Conservation (phyloP, 2,113 vertebrate species). For the Ciconia stormi region DNA sequence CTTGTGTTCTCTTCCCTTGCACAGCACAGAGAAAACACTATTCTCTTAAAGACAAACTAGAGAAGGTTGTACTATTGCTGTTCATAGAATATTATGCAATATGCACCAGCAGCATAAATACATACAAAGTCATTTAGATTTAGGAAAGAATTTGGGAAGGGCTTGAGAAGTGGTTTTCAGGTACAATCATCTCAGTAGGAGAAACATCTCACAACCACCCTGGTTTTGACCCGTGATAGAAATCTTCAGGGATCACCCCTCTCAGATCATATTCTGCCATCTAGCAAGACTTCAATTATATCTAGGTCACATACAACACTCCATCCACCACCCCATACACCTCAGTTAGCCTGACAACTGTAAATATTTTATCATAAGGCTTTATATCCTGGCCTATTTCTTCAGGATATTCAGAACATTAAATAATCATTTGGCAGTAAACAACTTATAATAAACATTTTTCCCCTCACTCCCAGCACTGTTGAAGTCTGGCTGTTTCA, state of each 20-base stretch:
- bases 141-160: background rate
- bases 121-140: background rate
- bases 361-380: constrained; percentile 11
- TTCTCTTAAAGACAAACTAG: background rate
- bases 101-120: background rate
- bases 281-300: background rate
- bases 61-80: rapidly evolving
- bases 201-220: background rate
- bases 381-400: background rate
- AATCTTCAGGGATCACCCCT: background rate
- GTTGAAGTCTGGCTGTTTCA: background rate
- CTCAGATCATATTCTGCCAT: background rate
- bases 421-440: background rate
- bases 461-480: background rate
- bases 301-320: background rate
- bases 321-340: background rate
- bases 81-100: background rate
- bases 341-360: background rate
- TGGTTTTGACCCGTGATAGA: background rate
- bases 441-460: background rate
- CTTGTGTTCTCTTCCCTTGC: background rate
- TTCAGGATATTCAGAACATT: background rate
- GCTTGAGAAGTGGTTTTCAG: background rate
- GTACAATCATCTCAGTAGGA: background rate
- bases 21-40: background rate